Conservation (phyloP, 1,140 invertebrate species). For the Leptinotarsa lineolata region DNA sequence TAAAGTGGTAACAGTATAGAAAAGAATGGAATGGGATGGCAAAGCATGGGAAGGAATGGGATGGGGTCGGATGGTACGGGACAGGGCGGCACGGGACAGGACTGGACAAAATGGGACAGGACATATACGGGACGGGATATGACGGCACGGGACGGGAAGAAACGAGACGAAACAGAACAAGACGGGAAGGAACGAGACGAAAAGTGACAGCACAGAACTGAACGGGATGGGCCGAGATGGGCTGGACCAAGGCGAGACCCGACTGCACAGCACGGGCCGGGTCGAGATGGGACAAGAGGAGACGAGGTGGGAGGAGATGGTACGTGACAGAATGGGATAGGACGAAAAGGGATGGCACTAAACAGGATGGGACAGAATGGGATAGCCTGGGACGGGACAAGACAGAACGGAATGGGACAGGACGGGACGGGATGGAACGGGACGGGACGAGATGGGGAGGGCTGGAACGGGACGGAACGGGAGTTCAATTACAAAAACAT, state of each 20-base stretch:
- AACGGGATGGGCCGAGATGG: too few species aligned
- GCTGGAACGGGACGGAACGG: background rate
- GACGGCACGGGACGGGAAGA: background rate
- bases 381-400: background rate
- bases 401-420: background rate
- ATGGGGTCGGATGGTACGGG: too few species aligned
- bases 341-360: background rate
- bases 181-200: too few species aligned
- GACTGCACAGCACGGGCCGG: background rate
- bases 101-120: background rate
- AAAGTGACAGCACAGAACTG: too few species aligned
- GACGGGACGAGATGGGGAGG: background rate
- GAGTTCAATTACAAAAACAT: too few species aligned
- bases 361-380: background rate
- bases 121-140: background rate
- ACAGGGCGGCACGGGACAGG: background rate
- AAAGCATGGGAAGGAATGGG: background rate
- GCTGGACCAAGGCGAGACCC: too few species aligned
- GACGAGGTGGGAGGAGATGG: too few species aligned
- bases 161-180: rapidly evolving
- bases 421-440: background rate
- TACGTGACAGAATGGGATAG: too few species aligned
- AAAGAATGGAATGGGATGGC: background rate
- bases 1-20: background rate
- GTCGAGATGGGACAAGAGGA: background rate